Evolutionary conservation across 2,113 vertebrate genomes (phyloP).

Genomic region (Anhinga rufa): DNA sequence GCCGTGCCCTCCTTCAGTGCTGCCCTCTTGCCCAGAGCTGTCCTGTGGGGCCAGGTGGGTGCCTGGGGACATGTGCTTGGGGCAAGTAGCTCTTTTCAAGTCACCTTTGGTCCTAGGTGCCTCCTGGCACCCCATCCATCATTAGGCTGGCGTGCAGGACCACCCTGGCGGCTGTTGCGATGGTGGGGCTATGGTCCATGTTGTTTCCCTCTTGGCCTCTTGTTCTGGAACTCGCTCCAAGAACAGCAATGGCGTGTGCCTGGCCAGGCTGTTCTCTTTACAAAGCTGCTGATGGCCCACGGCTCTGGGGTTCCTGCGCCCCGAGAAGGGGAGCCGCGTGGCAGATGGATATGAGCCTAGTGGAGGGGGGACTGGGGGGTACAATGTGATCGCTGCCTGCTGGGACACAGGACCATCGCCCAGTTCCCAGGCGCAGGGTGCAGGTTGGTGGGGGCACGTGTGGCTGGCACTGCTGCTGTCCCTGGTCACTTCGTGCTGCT

Average conservation of each 20-base stretch:
- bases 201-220: not conserved
- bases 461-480: not conserved
- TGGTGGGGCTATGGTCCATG: rapidly evolving
- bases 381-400: not conserved
- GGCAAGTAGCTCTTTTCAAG: not conserved
- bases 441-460: rapidly evolving
- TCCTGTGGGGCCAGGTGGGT: not conserved
- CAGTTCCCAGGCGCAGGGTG: not conserved
- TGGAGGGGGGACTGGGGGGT: no score
- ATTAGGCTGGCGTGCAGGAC: not conserved
- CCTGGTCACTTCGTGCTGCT: not conserved
- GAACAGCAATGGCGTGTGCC: rapidly evolving
- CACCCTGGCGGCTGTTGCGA: rapidly evolving
- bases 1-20: not conserved
- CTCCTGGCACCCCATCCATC: not conserved
- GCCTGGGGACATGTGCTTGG: not conserved
- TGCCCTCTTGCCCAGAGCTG: not conserved
- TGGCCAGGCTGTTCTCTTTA: not conserved
- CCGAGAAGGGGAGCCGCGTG: rapidly evolving
- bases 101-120: not conserved
- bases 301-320: rapidly evolving
- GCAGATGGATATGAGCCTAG: not conserved
- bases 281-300: not conserved
- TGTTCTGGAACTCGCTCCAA: not conserved
- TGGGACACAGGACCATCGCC: not conserved